Evolutionary conservation across 2,888 invertebrate genomes (phyloP).

Genomic region (Eupithecia dodoneata): DNA sequence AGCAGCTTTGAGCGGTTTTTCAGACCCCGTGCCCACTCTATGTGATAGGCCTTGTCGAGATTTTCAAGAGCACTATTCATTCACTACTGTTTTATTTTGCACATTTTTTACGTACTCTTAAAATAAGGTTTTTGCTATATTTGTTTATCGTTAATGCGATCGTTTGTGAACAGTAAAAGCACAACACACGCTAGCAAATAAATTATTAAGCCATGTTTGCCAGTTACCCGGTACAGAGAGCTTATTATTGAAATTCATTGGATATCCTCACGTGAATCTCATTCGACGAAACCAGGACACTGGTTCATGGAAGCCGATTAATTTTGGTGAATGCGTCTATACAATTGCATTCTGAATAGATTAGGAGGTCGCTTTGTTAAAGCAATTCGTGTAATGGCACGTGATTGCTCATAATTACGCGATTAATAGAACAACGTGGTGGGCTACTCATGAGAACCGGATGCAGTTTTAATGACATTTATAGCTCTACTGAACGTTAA

Average conservation of each 20-base stretch:
- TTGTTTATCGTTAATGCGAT: background rate
- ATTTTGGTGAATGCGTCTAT: conserved; percentile 31
- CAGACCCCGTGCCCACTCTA: conserved; percentile 18
- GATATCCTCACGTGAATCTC: conserved; percentile 1
- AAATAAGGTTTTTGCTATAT: background rate
- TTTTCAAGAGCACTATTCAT: conserved; percentile 17
- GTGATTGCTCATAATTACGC: conserved; percentile 31
- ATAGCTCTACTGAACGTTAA: conserved; percentile 25
- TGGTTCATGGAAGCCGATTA: conserved; percentile 4
- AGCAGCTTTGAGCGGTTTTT: conserved; percentile 30
- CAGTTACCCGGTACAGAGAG: background rate
- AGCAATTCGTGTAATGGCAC: conserved; percentile 37
- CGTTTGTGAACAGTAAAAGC: background rate
- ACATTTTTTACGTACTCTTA: background rate
- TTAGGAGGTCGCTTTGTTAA: conserved; percentile 35
- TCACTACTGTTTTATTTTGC: conserved; percentile 6
- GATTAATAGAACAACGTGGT: conserved; percentile 34
- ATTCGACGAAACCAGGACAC: background rate
- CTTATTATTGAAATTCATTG: background rate
- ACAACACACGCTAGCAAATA: background rate
- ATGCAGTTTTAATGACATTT: conserved; percentile 34
- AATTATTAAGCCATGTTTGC: background rate
- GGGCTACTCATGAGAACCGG: conserved; percentile 34
- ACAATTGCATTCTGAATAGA: conserved; percentile 32
- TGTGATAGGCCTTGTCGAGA: conserved; percentile 16